Evolutionary conservation across 2,888 invertebrate species (phyloP), one percentile per base, ranked within the genome.

Genomic region (Protophormia terraenovae): DNA sequence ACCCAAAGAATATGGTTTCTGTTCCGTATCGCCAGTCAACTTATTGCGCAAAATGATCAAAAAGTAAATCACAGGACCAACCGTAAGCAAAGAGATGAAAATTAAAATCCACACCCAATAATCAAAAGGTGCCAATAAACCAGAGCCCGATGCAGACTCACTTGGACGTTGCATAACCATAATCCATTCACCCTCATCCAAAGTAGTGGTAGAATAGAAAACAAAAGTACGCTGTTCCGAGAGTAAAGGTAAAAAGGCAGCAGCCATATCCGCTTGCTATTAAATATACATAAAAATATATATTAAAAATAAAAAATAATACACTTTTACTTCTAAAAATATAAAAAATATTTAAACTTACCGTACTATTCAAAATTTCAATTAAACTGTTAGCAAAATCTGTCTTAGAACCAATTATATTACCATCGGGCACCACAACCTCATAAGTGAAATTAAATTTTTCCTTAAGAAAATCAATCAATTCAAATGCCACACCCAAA

Each of bases 61-160:
- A 1, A 95, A 86, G 82, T 96, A 96, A 87, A 97, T 96, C 71
- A 96, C 94, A 0, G 97, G 97, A 0, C 97, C 97, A 80, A 97
- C 96, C 1, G 95, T 93, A 27, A 96, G 89, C 14, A 97, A 93
- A 0, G 97, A 95, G 0, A 95, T 93, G 32, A 97, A 91, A 83
- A 97, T 96, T 45, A 96, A 92, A 71, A 96, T 94, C 97, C 97
- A 97, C 0, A 95, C 95, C 87, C 94, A 93, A 16, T 92, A 93
- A 84, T 96, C 95, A 88, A 97, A 97, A 0, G 97, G 97, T 0
- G 97, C 97, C 78, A 97, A 92, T 5, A 97, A 93, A 0, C 97
- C 97, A 0, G 97, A 96, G 0, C 97, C 97, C 1, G 95, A 95
- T 0, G 97, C 97, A 0, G 97, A 97, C 90, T 96, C 97, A 41